A percentile compares a stretch with the other conserved stretches of the same genome.
Conservation (phyloP, 2,113 vertebrate genomes). For the Rousettus leschenaultii region DNA sequence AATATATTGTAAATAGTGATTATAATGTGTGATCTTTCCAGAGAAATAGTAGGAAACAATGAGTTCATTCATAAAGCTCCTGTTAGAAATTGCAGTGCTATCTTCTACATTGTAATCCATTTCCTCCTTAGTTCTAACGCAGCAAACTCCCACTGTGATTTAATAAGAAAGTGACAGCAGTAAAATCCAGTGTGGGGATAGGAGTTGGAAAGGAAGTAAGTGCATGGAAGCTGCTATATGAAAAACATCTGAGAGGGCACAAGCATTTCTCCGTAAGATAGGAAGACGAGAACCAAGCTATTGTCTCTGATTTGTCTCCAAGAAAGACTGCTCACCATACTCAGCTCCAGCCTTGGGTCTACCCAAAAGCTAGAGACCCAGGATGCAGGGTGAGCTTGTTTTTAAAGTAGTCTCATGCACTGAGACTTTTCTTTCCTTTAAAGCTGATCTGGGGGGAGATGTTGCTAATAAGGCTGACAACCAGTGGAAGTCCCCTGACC, state of each 20-base stretch:
- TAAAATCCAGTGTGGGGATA: background rate
- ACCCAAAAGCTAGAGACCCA: background rate
- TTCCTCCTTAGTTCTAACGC: background rate
- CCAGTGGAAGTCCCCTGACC: background rate
- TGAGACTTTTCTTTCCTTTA: background rate
- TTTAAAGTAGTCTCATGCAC: background rate
- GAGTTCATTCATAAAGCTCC: constrained; percentile 57
- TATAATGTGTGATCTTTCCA: constrained; percentile 59
- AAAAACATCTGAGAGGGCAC: background rate
- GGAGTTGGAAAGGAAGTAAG: constrained; percentile 8
- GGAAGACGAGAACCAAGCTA: background rate
- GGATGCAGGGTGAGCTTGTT: background rate
- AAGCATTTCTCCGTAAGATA: background rate
- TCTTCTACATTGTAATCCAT: background rate
- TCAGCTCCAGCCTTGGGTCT: background rate
- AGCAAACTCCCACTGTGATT: background rate
- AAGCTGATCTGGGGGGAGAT: background rate
- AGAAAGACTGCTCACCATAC: background rate
- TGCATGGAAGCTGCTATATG: background rate
- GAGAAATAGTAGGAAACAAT: constrained; percentile 69
- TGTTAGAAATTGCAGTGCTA: constrained; percentile 7
- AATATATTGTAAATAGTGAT: constrained; percentile 47
- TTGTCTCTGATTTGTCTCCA: background rate
- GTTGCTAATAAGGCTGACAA: background rate
- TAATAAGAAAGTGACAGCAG: constrained; percentile 33